phyloP scores from a whole-genome alignment of 1,140 invertebrate species.

The Harpegnathos saltator region DNA sequence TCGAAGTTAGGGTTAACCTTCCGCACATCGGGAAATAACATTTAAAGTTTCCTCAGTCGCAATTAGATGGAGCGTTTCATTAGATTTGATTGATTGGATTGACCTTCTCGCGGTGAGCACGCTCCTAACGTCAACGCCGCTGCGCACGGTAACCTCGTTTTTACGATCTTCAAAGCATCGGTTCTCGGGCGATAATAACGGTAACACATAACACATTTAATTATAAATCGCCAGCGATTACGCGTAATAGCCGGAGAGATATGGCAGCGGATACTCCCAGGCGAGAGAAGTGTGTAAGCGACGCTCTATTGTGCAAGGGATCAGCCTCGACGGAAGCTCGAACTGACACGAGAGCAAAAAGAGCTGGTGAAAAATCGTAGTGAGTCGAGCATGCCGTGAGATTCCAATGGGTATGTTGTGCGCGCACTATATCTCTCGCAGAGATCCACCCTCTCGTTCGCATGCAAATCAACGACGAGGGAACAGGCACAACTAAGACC shows the following conservation, averaged over 20 bases:
- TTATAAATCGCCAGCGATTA: slow-evolving; percentile 1
- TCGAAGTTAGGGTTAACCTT: background rate
- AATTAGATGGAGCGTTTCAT: background rate
- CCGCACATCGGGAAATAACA: background rate
- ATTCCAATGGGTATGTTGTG: slow-evolving; percentile 12
- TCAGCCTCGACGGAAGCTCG: background rate
- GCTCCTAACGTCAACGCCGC: background rate
- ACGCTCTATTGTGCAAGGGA: background rate
- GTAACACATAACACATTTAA: background rate
- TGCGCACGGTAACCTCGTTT: background rate
- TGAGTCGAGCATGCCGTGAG: slow-evolving; percentile 35
- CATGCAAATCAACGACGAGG: slow-evolving; percentile 32
- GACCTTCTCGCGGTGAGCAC: background rate
- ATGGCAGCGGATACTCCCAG: background rate
- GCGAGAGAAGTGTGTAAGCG: background rate
- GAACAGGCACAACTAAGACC: slow-evolving; percentile 15
- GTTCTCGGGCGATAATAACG: background rate
- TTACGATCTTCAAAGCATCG: background rate
- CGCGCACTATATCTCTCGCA: background rate
- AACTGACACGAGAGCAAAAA: slow-evolving; percentile 13
- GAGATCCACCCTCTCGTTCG: background rate
- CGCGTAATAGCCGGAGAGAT: background rate
- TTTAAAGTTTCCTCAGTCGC: background rate
- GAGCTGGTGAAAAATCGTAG: background rate
- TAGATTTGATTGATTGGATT: slow-evolving; percentile 1